Evolutionary conservation across 2,113 vertebrate genomes (phyloP), one percentile per base, ranked within the genome.

Genomic region (Paralichthys olivaceus): DNA sequence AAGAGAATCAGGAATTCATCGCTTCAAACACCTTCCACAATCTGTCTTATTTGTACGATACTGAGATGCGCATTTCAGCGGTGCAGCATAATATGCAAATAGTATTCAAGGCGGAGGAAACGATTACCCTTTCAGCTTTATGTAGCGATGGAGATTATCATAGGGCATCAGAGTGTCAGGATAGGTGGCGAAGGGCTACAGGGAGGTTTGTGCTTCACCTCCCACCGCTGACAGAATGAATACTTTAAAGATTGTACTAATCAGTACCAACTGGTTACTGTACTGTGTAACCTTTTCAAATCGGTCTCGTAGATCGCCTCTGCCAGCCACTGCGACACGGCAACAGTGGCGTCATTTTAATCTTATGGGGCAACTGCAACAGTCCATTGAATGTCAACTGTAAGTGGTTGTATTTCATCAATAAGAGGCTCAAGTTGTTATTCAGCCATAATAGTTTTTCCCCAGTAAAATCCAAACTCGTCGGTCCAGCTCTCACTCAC

Each of bases 61-160:
- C 58, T 3, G 60, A 70, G 69, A 67, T 32, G 13, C 64, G 59
- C 75, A 70, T 76, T 56, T 61, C 65, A 77, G 75, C 75, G 28
- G 28, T 29, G 37, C 29, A 72, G 53, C 29, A 64, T 22, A 47
- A 75, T 51, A 73, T 79, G 72, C 61, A 84, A 74, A 88, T 49
- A 59, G 40, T 34, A 49, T 56, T 63, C 45, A 79, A 65, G 56
- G 43, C 22, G 55, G 37, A 22, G 57, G 47, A 69, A 57, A 43
- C 22, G 37, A 59, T 65, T 74, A 43, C 45, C 64, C 77, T 64
- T 69, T 68, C 60, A 72, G 81, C 77, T 73, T 81, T 73, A 78
- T 68, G 15, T 64, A 67, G 57, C 66, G 68, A 51, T 61, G 29
- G 47, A 72, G 66, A 66, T 77, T 60, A 87, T 77, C 70, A 69